Base-by-base conservation (phyloP, 2,888 invertebrate genomes). In the Cryptocephalus primarius region DNA sequence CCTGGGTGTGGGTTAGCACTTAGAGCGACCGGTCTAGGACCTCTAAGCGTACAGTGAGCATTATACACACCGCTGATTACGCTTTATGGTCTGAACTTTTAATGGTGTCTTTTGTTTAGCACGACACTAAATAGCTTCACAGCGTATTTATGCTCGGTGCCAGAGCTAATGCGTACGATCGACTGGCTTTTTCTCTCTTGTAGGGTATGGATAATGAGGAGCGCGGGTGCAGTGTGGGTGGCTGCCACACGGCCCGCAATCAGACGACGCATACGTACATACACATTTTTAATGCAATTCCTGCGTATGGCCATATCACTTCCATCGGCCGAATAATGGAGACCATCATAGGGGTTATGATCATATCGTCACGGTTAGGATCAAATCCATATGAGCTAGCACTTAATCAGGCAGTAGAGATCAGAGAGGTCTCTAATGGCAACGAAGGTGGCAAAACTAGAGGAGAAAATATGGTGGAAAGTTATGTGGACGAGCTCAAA, bases 101-200 rank as follows among this genome's bases (percentile, higher is more conserved):
- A 64, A 64, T 63, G 64, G 63, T 59, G 63, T 63, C 64, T 63
- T 66, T 66, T 66, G 65, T 67, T 66, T 63, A 60, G 62, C 61
- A 61, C 61, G 60, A 58, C 59, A 63, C 60, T 65, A 66, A 66
- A 65, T 62, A 64, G 63, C 63, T 58, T 42, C 58, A 56, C 53
- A 59, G 59, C 55, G 55, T 62, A 61, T 65, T 65, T 65, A 66
- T 65, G 62, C 60, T 6, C 22, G 22, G 22, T 22, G 22, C 22
- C 22, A 22, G 22, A 22, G 22, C 22, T 22, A 22, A 22, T 22
- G 62, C 55, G 61, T 60, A 61, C 62, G 60, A 59, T 57, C 56
- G 54, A 54, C 54, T 55, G 59, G 58, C 54, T 55, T 50, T 50
- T 51, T 44, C 51, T 58, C 55, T 57, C 59, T 53, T 58, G 63